Base-by-base conservation (phyloP, 2,113 vertebrate species). In the Spea bombifrons region DNA sequence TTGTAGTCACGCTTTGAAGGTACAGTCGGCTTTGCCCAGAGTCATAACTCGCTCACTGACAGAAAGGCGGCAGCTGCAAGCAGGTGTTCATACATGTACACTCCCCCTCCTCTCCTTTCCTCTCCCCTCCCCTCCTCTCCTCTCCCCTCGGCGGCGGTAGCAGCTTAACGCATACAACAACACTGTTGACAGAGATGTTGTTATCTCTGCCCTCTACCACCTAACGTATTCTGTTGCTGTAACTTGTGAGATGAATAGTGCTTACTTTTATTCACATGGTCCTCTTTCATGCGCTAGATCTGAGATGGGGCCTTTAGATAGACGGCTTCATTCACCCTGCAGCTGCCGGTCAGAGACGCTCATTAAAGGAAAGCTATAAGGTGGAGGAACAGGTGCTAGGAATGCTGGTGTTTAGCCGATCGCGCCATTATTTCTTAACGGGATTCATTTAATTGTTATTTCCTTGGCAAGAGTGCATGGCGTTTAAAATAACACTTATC, bases 211-310 rank as follows among this genome's bases (percentile, higher is more conserved):
- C 16, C 63, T 80, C 61, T 67, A 8, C 71, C 45, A 49, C 71
- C 77, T 16, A 7, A 46, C 71, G 5, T 68, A 63, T 73, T 74
- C 50, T 59, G 13, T 68, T 47, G 7, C 52, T 49, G 45, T 80
- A 63, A 80, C 71, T 52, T 68, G 71, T 50, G 46, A n/a, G 64
- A 80, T 73, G 77, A 80, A 80, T 80, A 50, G 5, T 13, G 44
- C 1, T 43, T 16, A 17, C 73, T 66, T 74, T 80, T 80, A 74
- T 68, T 55, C 44, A 49, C 64, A 55, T 50, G 49, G 71, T 49
- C 68, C 45, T 66, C 78, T 80, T 68, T 64, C 68, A 45, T 80
- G 71, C 64, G 17, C 46, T 74, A 80, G 71, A 80, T 80, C 71
- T 15, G 52, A 80, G 71, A 3, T 45, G 48, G 73, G 53, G 7